A percentile compares a stretch with the other conserved stretches of the same genome.
These are phyloP conservation scores for Bostrychus sinensis DNA, from an alignment of 2,113 vertebrate species.

Conservation along the genomic window DNA sequence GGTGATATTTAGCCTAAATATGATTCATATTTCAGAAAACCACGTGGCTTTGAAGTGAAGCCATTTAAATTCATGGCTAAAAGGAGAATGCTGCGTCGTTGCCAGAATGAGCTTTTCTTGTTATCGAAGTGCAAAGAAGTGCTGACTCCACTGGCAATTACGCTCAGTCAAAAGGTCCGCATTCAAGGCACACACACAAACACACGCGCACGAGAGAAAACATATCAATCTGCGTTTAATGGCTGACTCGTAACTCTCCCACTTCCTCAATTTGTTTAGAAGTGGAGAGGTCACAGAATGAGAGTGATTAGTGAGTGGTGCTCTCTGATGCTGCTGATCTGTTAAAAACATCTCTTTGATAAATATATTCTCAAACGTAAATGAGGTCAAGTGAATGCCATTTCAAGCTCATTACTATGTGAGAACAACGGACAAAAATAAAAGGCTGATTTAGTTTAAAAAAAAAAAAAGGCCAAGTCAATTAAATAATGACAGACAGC, in stretches of 20 bases:
- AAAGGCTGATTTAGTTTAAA: too few species aligned
- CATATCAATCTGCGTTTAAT: slow-evolving; percentile 10
- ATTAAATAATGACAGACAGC: too few species aligned
- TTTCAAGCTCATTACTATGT: too few species aligned
- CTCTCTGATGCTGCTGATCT: background rate
- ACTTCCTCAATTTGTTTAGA: slow-evolving; percentile 7
- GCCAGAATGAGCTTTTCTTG: background rate
- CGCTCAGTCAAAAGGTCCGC: background rate
- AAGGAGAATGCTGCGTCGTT: background rate
- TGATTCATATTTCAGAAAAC: background rate
- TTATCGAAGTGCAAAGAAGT: slow-evolving; percentile 11
- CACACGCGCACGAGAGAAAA: background rate
- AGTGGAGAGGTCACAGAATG: background rate
- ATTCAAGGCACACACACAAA: background rate
- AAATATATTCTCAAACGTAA: too few species aligned
- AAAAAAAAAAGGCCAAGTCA: too few species aligned
- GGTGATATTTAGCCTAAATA: background rate
- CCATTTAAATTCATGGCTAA: slow-evolving; percentile 6
- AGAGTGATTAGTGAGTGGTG: background rate
- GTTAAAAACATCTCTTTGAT: too few species aligned
- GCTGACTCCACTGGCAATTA: slow-evolving; percentile 4
- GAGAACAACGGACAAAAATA: too few species aligned
- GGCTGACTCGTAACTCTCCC: background rate
- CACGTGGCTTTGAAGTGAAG: background rate
- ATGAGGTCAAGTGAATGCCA: too few species aligned